phyloP scores from a whole-genome alignment of 2,797 vertebrate genomes.

The Rhynchotus rufescens region DNA sequence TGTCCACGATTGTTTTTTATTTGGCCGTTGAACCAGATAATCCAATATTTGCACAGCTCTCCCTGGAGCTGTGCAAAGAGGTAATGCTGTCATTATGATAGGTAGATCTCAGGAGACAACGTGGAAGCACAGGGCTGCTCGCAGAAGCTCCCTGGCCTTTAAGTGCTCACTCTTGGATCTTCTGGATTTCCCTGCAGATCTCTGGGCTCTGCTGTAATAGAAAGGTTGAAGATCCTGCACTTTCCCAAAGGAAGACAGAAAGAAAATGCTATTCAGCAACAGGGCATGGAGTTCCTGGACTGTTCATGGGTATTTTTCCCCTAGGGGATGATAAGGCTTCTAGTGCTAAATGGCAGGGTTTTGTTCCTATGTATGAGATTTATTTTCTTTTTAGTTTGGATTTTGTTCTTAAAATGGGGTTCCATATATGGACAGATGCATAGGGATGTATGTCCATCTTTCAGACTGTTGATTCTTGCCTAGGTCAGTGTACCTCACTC shows the following conservation, averaged over 20 bases:
- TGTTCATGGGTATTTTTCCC: not conserved
- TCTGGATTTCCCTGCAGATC: slow-evolving; percentile 44
- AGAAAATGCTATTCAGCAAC: not conserved
- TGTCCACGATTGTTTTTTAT: slow-evolving; percentile 46
- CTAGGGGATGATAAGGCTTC: not conserved
- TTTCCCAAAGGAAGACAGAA: not conserved
- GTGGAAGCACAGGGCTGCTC: not conserved
- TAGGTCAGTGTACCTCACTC: not conserved
- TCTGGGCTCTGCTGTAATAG: not conserved
- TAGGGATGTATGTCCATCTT: not conserved
- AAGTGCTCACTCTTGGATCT: slow-evolving; percentile 8
- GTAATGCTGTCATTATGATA: slow-evolving; percentile 60
- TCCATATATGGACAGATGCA: too few relatives aligned
- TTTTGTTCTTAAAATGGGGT: not conserved
- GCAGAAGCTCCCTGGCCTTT: slow-evolving; percentile 53
- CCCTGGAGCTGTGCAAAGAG: slow-evolving; percentile 52
- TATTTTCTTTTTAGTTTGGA: not conserved
- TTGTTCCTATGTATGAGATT: not conserved
- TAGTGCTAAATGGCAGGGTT: not conserved
- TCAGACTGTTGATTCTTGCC: not conserved
- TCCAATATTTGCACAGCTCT: slow-evolving; percentile 67
- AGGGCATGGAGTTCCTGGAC: not conserved
- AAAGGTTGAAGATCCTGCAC: not conserved
- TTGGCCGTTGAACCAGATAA: slow-evolving; percentile 61
- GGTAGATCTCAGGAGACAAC: slow-evolving; percentile 38